Base-by-base conservation (phyloP, 2,113 vertebrate genomes). In the Ariopsis seemanni region DNA sequence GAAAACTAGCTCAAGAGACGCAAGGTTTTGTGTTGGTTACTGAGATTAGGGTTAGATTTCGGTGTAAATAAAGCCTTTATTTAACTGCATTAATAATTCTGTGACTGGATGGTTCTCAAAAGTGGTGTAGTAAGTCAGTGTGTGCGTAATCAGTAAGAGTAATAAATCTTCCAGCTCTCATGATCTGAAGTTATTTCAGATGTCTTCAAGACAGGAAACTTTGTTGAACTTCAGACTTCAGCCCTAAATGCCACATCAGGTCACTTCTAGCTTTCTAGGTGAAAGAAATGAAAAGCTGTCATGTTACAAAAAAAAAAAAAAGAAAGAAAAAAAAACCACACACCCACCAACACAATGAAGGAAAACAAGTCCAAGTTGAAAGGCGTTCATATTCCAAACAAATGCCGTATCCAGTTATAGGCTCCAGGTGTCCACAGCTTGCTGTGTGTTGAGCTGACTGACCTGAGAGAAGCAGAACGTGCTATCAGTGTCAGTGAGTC, bases 301-400 rank as follows among this genome's bases (percentile, higher is more conserved):
- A 71, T 85, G 74, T 42, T 71, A 42, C 34, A n/a, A 20, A 60
- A 63, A 8, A n/a, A 20, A 60, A 63, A 8, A 30, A 30, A 30
- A 30, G 5, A 63, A 63, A 63, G 4, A 34, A 7, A 30, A 30
- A 30, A 34, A 72, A 20, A 60, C 74, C 17, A 52, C 80, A 84
- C 58, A 84, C 88, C 52, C 53, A 91, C 90, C 90, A 53, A 89
- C 1, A 78, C 48, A 75, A 17, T 86, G 7, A 42, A 86, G 10
- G 52, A 86, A 34, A 88, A 84, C 7, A 9, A 86, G 27, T 20
- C 63, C 63, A 2, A 86, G 7, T n/a, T 52, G 25, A 50, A 88
- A 67, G 18, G 48, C 74, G 63, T 80, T 25, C 89, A 90, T 90
- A 86, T 81, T 88, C 81, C 80, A 30, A 74, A 34, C 12, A 14